Evolutionary conservation across 92 coral and sea anemone genomes (phyloP).

Genomic region (Heteractis magnifica): DNA sequence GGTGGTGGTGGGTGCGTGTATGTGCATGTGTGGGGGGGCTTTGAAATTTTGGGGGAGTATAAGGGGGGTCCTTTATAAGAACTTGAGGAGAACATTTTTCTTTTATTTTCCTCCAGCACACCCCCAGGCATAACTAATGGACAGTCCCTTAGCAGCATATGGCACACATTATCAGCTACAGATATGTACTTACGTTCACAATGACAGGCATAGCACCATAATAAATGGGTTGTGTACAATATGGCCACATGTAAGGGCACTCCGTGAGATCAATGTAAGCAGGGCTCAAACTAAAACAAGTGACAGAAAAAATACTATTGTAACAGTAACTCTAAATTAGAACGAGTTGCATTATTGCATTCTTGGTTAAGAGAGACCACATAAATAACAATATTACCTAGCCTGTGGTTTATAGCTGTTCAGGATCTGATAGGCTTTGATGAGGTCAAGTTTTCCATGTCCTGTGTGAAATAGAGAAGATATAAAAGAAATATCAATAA

Average conservation of each 20-base stretch:
- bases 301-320: background rate
- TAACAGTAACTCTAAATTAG: background rate
- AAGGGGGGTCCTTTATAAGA: too few relatives aligned
- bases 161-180: too few relatives aligned
- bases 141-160: too few relatives aligned
- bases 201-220: slow-evolving; percentile 79
- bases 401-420: slow-evolving; percentile 98
- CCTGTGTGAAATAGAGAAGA: slow-evolving; percentile 44
- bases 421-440: slow-evolving; percentile 96
- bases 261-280: slow-evolving; percentile 92
- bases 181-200: slow-evolving; percentile 77
- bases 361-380: background rate
- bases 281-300: slow-evolving; percentile 72
- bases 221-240: slow-evolving; percentile 94
- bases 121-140: too few relatives aligned
- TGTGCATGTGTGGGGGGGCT: too few relatives aligned
- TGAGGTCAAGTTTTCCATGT: slow-evolving; percentile 95
- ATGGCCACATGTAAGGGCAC: slow-evolving; percentile 99
- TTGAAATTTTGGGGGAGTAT: too few relatives aligned
- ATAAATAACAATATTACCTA: slow-evolving; percentile 40
- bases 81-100: too few relatives aligned
- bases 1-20: too few relatives aligned
- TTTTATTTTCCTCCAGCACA: too few relatives aligned
- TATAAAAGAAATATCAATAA: too few relatives aligned
- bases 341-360: background rate